Percentiles rank a stretch among this genome's conserved stretches.
phyloP scores from a whole-genome alignment of 1,140 invertebrate species.

The Polyergus mexicanus region DNA sequence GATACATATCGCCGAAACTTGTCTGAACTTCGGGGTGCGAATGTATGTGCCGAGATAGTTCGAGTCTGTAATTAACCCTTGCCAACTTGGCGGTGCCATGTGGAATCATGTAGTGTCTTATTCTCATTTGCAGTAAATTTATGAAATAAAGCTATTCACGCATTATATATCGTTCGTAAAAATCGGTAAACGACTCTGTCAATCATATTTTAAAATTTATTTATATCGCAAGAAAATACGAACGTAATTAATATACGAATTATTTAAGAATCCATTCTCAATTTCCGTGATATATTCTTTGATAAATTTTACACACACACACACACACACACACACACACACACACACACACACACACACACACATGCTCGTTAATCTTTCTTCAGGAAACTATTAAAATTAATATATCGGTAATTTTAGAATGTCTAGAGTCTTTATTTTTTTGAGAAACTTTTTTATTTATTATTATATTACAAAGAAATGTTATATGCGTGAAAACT shows the following conservation, averaged over 20 bases:
- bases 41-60: constrained; percentile 60
- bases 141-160: constrained; percentile 30
- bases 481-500: constrained; percentile 30
- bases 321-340: too few relatives aligned
- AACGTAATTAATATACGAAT: neutral
- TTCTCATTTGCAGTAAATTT: constrained; percentile 54
- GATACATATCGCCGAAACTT: constrained; percentile 54
- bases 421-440: neutral
- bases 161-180: neutral
- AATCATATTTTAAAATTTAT: constrained; percentile 10
- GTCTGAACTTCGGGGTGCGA: constrained; percentile 51
- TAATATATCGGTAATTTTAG: neutral
- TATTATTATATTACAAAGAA: constrained; percentile 3
- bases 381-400: constrained; percentile 10
- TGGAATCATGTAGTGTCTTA: constrained; percentile 60
- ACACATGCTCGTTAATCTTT: neutral
- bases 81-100: constrained; percentile 61
- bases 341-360: too few relatives aligned
- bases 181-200: neutral
- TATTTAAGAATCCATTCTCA: neutral
- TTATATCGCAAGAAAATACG: neutral
- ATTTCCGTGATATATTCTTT: neutral
- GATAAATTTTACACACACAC: neutral
- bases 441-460: neutral
- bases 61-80: constrained; percentile 63